phyloP scores from a whole-genome alignment of 1,140 invertebrate species.

The Gerris buenoi region DNA sequence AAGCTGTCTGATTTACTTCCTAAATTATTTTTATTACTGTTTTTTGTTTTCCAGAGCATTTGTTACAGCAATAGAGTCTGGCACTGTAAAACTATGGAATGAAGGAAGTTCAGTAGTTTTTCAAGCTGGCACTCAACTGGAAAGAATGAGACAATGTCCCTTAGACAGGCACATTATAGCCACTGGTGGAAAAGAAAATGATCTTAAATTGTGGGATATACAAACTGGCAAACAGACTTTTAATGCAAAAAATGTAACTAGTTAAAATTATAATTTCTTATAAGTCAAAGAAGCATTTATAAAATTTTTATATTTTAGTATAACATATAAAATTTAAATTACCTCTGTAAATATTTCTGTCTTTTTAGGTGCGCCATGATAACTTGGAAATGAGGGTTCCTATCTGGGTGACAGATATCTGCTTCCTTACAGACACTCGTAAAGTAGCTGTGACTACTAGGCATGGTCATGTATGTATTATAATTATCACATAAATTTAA shows the following conservation, averaged over 20 bases:
- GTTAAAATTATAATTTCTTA: background rate
- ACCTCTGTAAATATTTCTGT: conserved; percentile 1
- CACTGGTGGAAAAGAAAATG: conserved; percentile 57
- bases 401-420: conserved; percentile 56
- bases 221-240: conserved; percentile 36
- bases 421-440: conserved; percentile 40
- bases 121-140: conserved; percentile 32
- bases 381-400: conserved; percentile 59
- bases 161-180: conserved; percentile 36
- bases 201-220: conserved; percentile 58
- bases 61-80: conserved; percentile 39
- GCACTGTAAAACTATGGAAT: conserved; percentile 38
- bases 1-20: background rate
- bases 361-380: conserved; percentile 44
- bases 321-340: background rate
- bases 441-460: conserved; percentile 48
- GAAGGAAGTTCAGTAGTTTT: conserved; percentile 26
- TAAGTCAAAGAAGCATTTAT: background rate
- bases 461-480: conserved; percentile 49
- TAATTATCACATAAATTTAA: too few species aligned
- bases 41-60: background rate
- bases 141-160: conserved; percentile 36
- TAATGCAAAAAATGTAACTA: conserved; percentile 52
- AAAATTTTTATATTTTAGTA: background rate
- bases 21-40: background rate